A percentile compares a stretch with the other conserved stretches of the same genome.
These are phyloP conservation scores for Drosophila kokeensis DNA, from an alignment of 2,888 invertebrate genomes.

Conservation along the genomic window DNA sequence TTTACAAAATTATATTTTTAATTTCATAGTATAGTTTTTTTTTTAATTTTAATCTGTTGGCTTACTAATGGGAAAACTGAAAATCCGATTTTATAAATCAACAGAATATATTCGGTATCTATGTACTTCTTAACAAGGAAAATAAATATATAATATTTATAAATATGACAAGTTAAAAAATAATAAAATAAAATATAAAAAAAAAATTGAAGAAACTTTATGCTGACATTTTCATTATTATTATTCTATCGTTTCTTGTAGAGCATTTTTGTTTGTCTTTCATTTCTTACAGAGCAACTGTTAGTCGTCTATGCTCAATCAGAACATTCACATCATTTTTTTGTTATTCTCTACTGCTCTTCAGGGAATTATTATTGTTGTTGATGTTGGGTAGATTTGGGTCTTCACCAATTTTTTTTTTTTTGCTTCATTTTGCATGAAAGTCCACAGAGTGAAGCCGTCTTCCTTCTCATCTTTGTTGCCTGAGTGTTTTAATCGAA, in stretches of 20 bases:
- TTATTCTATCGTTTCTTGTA: not conserved
- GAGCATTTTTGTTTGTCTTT: not conserved
- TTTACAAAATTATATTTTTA: no score
- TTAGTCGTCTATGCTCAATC: not conserved
- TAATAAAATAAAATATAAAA: not conserved
- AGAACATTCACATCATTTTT: not conserved
- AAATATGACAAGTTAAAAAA: not conserved
- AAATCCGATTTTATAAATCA: not conserved
- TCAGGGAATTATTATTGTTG: conserved; percentile 15
- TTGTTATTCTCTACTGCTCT: conserved; percentile 10
- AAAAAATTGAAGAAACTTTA: not conserved
- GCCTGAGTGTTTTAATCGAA: conserved; percentile 64
- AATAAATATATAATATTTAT: not conserved
- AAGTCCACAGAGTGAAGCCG: conserved; percentile 13
- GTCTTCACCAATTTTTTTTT: conserved; percentile 37
- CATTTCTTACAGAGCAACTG: not conserved
- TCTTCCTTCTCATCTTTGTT: conserved; percentile 24
- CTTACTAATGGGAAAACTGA: not conserved
- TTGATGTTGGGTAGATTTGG: conserved; percentile 36
- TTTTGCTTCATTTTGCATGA: conserved; percentile 49
- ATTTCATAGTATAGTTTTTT: not conserved
- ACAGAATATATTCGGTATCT: not conserved
- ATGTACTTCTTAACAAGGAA: not conserved
- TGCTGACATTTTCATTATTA: not conserved
- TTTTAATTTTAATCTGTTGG: rapidly evolving